Base-by-base conservation (phyloP, 2,113 vertebrate genomes). In the Noturus placidus region DNA sequence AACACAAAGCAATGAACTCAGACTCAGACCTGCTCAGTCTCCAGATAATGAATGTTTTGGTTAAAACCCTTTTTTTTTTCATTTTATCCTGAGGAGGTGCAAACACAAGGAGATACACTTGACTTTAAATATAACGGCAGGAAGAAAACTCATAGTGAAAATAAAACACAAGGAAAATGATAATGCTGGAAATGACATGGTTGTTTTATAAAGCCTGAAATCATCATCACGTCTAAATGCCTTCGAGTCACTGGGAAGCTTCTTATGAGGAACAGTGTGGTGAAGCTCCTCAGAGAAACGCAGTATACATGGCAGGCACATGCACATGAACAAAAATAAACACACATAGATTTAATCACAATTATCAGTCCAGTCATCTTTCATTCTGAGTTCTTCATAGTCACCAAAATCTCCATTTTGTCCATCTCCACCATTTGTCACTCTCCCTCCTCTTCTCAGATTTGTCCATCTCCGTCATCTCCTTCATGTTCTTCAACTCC, bases 391-490 rank as follows among this genome's bases (percentile, higher is more conserved):
- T 27, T 78, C n/a, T 14, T 79, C 1, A 54, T 79, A 59, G n/a
- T 42, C 22, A 50, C 81, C 80, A 63, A 17, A 46, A 61, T 91
- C 87, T 93, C 90, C 74, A 94, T 27, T 0, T 87, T 72, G 35
- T 85, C 46, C 82, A 77, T 76, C 35, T 87, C 46, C 82, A 72
- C 79, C 84, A 38, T 82, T 89, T 57, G 72, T 89, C 52, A 92
- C 89, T 91, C 38, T 65, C 38, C 57, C 42, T 35, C 11, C 3
- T 59, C 5, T 52, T 52, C 42, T 50, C 22, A 6, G 25, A 17
- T 78, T 50, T 54, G 11, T 78, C 46, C 10, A 95, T 88, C 33
- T n/a, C 13, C 35, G 92, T 84, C 78, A 95, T 88, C 33, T n/a
- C 14, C 10, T 61, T 19, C 17, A 25, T 4, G 8, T 56, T 9